Evolutionary conservation across 1,140 invertebrate species (phyloP).

Genomic region (Phocides pigmalion): DNA sequence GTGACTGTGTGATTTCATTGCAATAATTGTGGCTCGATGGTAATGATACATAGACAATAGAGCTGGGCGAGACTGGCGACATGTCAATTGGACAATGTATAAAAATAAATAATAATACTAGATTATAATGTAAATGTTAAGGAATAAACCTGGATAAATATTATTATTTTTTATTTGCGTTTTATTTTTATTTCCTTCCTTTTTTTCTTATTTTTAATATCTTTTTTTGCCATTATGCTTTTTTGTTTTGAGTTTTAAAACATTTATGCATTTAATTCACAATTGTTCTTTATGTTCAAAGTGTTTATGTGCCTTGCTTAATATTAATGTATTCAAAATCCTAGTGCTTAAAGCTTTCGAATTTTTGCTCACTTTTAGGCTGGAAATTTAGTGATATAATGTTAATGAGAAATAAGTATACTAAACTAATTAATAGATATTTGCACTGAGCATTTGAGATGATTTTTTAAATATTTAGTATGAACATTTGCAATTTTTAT

Average conservation of each 20-base stretch:
- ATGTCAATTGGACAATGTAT: slow-evolving; percentile 78
- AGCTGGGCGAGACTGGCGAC: slow-evolving; percentile 62
- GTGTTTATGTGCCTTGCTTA: slow-evolving; percentile 14
- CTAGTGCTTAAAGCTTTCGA: too few species aligned
- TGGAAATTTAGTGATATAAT: too few species aligned
- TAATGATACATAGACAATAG: slow-evolving; percentile 56
- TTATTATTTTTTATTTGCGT: slow-evolving; percentile 75
- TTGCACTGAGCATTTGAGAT: too few species aligned
- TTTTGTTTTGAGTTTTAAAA: too few species aligned
- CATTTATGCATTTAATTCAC: too few species aligned
- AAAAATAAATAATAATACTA: slow-evolving; percentile 74
- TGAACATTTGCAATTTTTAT: too few species aligned
- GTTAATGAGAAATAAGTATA: too few species aligned
- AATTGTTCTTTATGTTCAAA: too few species aligned
- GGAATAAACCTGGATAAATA: slow-evolving; percentile 82
- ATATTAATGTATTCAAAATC: slow-evolving; percentile 1
- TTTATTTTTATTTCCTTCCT: slow-evolving; percentile 65
- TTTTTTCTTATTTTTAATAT: slow-evolving; percentile 59
- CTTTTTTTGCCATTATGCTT: slow-evolving; percentile 36
- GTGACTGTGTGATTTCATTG: slow-evolving; percentile 8
- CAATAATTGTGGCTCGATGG: slow-evolving; percentile 20
- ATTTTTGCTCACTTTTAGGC: too few species aligned
- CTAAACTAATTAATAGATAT: too few species aligned
- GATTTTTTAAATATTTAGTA: too few species aligned
- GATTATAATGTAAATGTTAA: slow-evolving; percentile 79